A percentile compares a stretch with the other conserved stretches of the same genome.
phyloP scores from a whole-genome alignment of 2,113 vertebrate species.

The Gadus chalcogrammus region DNA sequence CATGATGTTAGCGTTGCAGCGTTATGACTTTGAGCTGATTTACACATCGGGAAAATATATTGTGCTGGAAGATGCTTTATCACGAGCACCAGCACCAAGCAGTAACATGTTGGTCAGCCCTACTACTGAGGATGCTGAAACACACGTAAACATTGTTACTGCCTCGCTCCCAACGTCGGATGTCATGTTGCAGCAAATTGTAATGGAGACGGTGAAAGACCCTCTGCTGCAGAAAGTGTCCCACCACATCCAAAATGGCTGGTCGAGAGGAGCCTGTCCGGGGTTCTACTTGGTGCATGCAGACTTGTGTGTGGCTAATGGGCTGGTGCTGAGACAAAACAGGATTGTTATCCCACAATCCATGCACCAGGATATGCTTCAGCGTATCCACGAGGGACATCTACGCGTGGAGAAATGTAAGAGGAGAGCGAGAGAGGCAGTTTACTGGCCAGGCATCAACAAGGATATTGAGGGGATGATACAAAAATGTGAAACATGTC shows the following conservation, averaged over 20 bases:
- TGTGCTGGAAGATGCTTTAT: too few species aligned
- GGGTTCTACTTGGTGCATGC: constrained; percentile 18
- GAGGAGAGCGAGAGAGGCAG: constrained; percentile 18
- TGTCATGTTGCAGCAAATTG: constrained; percentile 18
- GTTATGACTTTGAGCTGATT: too few species aligned
- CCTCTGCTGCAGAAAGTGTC: constrained; percentile 6
- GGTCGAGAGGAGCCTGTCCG: neutral
- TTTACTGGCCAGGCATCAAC: constrained; percentile 24
- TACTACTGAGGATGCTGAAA: too few species aligned
- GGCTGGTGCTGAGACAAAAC: constrained; percentile 18
- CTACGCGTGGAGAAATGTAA: constrained; percentile 24
- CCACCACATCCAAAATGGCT: constrained; percentile 17
- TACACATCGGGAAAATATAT: too few species aligned
- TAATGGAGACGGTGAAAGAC: constrained; percentile 4
- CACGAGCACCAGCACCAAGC: too few species aligned
- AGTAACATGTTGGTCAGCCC: too few species aligned
- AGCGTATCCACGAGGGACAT: constrained; percentile 30
- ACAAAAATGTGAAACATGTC: constrained; percentile 23
- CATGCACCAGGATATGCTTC: constrained; percentile 13
- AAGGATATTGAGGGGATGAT: constrained; percentile 24
- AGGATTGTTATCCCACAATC: constrained; percentile 10
- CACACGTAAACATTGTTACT: neutral
- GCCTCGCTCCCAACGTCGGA: constrained; percentile 21
- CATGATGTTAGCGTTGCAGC: too few species aligned
- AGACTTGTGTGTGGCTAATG: constrained; percentile 9